A percentile compares a stretch with the other conserved stretches of the same genome.
Evolutionary conservation across 2,888 invertebrate genomes (phyloP).

Genomic region (Drosophila subquinaria): DNA sequence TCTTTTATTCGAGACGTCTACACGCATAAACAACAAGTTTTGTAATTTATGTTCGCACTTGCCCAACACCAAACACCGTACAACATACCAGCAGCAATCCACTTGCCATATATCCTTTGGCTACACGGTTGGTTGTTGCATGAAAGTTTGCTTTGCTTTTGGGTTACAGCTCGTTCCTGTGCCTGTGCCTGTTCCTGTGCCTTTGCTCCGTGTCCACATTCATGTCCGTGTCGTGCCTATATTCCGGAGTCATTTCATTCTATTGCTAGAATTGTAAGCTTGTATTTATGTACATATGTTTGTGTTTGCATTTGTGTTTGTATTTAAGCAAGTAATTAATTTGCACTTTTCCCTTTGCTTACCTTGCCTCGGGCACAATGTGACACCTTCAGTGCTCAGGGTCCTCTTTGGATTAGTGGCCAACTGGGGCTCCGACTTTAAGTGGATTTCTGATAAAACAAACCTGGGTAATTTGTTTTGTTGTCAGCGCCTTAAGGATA

Average conservation of each 20-base stretch:
- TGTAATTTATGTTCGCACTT: slow-evolving; percentile 69
- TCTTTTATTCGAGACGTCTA: slow-evolving; percentile 69
- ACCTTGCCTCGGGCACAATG: slow-evolving; percentile 40
- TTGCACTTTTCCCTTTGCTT: slow-evolving; percentile 63
- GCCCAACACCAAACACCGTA: slow-evolving; percentile 19
- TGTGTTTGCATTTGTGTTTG: slow-evolving; percentile 29
- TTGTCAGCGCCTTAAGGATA: not conserved
- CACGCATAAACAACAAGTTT: slow-evolving; percentile 74
- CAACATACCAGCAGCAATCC: not conserved
- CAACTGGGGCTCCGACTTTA: not conserved
- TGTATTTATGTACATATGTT: slow-evolving; percentile 1
- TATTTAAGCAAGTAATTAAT: slow-evolving; percentile 65
- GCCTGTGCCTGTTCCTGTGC: not conserved
- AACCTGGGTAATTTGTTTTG: slow-evolving; percentile 1
- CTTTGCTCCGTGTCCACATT: slow-evolving; percentile 4
- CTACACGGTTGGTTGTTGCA: slow-evolving; percentile 11
- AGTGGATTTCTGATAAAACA: slow-evolving; percentile 2
- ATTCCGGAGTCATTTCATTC: slow-evolving; percentile 7
- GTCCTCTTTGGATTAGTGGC: not conserved
- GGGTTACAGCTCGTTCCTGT: not conserved
- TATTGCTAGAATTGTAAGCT: not conserved
- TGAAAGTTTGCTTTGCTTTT: slow-evolving; percentile 1
- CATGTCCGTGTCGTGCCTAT: not conserved
- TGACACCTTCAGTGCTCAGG: slow-evolving; percentile 40
- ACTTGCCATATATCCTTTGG: slow-evolving; percentile 15